Evolutionary conservation across 2,113 vertebrate genomes (phyloP).

Genomic region (Geococcyx californianus): DNA sequence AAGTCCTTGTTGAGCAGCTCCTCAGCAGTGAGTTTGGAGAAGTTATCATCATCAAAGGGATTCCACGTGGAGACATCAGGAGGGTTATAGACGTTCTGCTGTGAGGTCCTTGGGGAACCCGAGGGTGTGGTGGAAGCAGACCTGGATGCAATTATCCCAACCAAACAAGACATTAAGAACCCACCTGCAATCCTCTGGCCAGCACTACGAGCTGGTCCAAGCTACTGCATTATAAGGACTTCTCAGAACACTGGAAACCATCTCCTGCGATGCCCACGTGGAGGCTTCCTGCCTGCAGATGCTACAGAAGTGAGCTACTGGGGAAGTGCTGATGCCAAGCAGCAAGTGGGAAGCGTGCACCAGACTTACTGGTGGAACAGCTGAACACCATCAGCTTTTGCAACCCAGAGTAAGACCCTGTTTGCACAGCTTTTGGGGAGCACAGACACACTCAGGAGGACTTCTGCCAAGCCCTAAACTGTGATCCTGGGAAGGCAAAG

Average conservation of each 20-base stretch:
- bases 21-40: constrained; percentile 96
- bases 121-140: constrained; percentile 97
- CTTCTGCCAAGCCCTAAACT: not conserved
- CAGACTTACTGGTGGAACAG: not conserved
- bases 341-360: fast-evolving
- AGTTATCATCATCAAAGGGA: constrained; percentile 97
- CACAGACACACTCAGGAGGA: not conserved
- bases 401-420: not conserved
- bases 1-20: constrained; percentile 98
- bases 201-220: not conserved
- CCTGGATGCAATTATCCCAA: constrained; percentile 71
- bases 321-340: not conserved
- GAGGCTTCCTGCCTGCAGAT: not conserved
- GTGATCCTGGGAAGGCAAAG: not conserved
- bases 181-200: not conserved
- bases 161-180: constrained; percentile 8
- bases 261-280: fast-evolving
- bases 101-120: constrained; percentile 82
- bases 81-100: constrained; percentile 82
- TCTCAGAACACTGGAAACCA: not conserved
- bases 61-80: constrained; percentile 88
- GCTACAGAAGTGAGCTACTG: not conserved
- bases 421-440: not conserved
- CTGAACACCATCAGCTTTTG: fast-evolving
- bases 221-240: not conserved